Evolutionary conservation across 2,797 vertebrate species (phyloP), one percentile per base, ranked within the genome.

Genomic region (Spinibarbus caldwelli): DNA sequence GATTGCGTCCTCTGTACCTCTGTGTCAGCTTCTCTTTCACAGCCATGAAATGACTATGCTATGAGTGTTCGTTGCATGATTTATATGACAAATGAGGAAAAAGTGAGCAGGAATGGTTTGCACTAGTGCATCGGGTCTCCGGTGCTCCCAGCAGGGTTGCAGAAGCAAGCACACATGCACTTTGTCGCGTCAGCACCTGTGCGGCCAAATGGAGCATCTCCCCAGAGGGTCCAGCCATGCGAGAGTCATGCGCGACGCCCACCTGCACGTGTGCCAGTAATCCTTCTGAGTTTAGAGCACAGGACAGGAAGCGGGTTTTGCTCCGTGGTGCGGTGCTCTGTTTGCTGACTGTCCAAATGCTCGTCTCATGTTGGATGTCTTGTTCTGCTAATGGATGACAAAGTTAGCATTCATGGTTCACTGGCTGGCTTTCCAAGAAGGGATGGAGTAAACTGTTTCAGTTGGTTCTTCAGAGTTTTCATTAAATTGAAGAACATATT

Each of bases 21-120:
- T 6, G 47, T 52, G 14, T 5, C 64, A 68, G 31, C 38, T 43
- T 64, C 17, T 45, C 15, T 14, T 80, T 41, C 23, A 54, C 31
- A 29, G 66, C 15, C 70, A 47, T 26, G 6, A 34, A 31, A 82
- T 67, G 11, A 31, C 64, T n/a, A 68, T 59, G 29, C 49, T 43
- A 47, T 66, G 57, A 8, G n/a, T 81, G 52, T 41, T 62, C 36
- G 21, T 85, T 66, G 67, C 83, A 78, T 85, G 83, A 85, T 66
- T 82, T 80, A 57, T 71, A 45, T 85, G 21, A 71, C 19, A 45
- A 52, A 72, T 45, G 8, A n/a, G n/a, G 70, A 38, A 49, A 59
- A 49, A 45, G 29, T 14, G 8, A 84, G 52, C 36, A 78, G 66
- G 15, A 71, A 85, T 15, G 14, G 64, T 62, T 80, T 52, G 43